A percentile compares a stretch with the other conserved stretches of the same genome.
Evolutionary conservation across 2,888 invertebrate species (phyloP).

Genomic region (Eulithis testata): DNA sequence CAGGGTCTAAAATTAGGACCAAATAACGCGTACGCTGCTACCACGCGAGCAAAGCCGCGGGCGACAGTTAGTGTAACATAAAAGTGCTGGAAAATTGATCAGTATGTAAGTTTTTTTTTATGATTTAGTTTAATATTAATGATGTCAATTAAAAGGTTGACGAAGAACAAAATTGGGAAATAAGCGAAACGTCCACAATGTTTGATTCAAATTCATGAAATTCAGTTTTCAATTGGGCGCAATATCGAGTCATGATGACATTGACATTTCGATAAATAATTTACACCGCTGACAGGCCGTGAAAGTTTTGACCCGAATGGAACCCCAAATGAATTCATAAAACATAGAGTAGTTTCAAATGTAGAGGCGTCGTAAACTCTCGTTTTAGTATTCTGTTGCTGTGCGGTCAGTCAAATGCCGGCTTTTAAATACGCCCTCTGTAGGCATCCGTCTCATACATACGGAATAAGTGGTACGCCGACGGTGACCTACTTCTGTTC

Average conservation of each 20-base stretch:
- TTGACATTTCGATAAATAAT: conserved; percentile 12
- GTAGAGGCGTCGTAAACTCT: conserved; percentile 45
- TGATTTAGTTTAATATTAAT: no score
- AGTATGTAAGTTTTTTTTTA: no score
- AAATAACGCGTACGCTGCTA: no score
- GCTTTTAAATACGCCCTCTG: conserved; percentile 70
- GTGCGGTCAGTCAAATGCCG: conserved; percentile 69
- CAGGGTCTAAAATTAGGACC: no score
- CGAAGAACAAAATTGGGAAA: no score
- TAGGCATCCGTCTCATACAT: conserved; percentile 72
- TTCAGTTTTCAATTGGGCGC: conserved; percentile 1
- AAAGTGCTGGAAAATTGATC: not conserved
- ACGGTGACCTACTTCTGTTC: conserved; percentile 55
- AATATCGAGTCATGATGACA: not conserved
- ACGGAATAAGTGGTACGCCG: conserved; percentile 65
- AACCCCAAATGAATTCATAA: conserved; percentile 33
- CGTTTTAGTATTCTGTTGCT: conserved; percentile 60
- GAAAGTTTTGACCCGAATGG: conserved; percentile 24
- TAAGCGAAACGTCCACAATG: not conserved
- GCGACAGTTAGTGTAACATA: not conserved
- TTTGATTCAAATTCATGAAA: not conserved
- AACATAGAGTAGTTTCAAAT: conserved; percentile 40
- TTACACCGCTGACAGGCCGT: conserved; percentile 17
- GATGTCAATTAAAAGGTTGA: no score
- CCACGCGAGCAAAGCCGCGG: no score